A percentile compares a stretch with the other conserved stretches of the same genome.
Evolutionary conservation across 2,113 vertebrate species (phyloP).

Genomic region (Sinosuthora webbiana): DNA sequence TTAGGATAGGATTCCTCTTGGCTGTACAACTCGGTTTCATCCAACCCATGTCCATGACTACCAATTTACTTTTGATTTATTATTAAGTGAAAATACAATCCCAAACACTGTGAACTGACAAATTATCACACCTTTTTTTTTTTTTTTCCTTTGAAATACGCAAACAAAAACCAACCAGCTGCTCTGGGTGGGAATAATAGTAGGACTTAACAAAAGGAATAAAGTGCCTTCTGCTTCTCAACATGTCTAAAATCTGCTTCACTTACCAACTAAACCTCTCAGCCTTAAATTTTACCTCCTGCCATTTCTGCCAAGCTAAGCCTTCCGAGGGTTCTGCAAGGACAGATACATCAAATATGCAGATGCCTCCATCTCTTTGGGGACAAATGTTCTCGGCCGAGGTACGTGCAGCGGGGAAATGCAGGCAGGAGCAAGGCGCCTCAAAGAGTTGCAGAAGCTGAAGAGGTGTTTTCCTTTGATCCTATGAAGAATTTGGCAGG

Average conservation of each 20-base stretch:
- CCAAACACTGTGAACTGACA: neutral
- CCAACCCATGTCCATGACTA: neutral
- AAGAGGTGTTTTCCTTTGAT: slow-evolving; percentile 25
- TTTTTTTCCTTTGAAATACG: neutral
- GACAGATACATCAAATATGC: neutral
- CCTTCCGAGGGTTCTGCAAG: neutral
- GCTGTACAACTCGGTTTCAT: neutral
- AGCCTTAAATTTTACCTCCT: neutral
- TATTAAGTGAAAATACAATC: neutral
- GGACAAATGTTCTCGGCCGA: neutral
- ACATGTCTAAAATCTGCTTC: neutral
- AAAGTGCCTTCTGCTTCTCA: neutral
- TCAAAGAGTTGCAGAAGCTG: neutral
- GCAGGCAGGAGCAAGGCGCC: neutral
- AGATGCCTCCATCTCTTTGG: neutral
- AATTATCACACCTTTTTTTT: neutral
- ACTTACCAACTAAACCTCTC: neutral
- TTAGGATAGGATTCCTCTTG: neutral
- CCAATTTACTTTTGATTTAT: neutral
- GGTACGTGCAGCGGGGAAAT: neutral
- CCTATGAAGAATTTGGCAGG: neutral
- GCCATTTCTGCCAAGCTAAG: neutral
- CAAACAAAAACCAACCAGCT: neutral
- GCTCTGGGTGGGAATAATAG: neutral
- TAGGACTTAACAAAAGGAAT: neutral